phyloP scores from a whole-genome alignment of 2,113 vertebrate genomes.

The Zapornia atra region DNA sequence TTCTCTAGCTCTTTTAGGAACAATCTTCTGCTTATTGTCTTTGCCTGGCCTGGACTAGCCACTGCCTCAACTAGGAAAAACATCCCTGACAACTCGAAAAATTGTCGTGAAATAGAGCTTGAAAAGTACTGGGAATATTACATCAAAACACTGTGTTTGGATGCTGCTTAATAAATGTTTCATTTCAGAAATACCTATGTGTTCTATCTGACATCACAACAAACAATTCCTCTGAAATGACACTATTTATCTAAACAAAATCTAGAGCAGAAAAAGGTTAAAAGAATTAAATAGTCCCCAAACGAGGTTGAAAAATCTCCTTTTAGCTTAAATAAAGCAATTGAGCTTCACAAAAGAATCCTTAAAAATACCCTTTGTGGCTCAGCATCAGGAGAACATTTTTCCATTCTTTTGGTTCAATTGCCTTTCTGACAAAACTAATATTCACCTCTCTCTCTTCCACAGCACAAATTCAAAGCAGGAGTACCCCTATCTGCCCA shows the following conservation, averaged over 20 bases:
- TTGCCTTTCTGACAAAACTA: neutral
- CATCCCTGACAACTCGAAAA: neutral
- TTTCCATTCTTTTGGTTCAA: constrained; percentile 13
- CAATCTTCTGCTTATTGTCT: neutral
- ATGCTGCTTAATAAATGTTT: neutral
- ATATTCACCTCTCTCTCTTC: neutral
- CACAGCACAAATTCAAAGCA: neutral
- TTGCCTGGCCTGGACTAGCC: neutral
- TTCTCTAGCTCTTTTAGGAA: neutral
- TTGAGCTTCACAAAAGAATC: neutral
- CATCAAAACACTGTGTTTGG: neutral
- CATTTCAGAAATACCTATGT: constrained; percentile 8
- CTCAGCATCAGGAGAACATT: neutral
- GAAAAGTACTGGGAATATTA: neutral
- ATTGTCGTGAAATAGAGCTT: neutral
- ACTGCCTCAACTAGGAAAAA: neutral
- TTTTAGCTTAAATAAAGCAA: neutral
- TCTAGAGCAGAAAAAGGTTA: neutral
- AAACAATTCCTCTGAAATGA: neutral
- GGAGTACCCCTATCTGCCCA: neutral
- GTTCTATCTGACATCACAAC: constrained; percentile 10
- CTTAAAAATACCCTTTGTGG: neutral
- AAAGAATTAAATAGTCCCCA: neutral
- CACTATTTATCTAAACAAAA: neutral
- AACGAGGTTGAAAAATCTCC: neutral